phyloP scores from a whole-genome alignment of 1,140 invertebrate species.

The Riptortus pedestris region DNA sequence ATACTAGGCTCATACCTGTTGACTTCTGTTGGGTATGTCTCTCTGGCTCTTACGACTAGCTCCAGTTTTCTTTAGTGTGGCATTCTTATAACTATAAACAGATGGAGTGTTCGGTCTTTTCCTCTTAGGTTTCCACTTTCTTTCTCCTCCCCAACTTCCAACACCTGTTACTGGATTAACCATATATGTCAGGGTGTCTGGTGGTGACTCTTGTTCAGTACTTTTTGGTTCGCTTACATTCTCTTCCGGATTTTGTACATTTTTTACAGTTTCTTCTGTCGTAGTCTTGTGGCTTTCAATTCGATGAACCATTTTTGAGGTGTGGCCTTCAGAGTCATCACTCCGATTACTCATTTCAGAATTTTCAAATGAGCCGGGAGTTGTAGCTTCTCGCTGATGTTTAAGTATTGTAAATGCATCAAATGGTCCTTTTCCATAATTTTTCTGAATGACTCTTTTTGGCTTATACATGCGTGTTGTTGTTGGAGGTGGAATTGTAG shows the following conservation, averaged over 20 bases:
- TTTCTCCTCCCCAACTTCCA: conserved; percentile 29
- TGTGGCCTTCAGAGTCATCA: not conserved
- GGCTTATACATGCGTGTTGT: conserved; percentile 30
- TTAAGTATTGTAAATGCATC: conserved; percentile 26
- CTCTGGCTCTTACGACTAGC: not conserved
- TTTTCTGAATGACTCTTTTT: conserved; percentile 27
- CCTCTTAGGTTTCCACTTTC: not conserved
- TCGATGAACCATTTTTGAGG: not conserved
- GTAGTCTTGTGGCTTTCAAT: not conserved
- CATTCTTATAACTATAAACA: not conserved
- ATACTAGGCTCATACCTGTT: conserved; percentile 2
- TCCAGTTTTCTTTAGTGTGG: not conserved
- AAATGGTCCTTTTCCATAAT: conserved; percentile 17
- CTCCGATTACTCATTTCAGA: too few relatives aligned
- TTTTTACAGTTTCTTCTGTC: not conserved
- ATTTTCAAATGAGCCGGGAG: not conserved
- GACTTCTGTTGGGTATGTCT: not conserved
- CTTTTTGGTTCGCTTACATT: not conserved
- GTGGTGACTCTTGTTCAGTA: not conserved
- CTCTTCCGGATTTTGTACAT: not conserved
- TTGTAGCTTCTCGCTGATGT: not conserved
- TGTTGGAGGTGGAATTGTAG: conserved; percentile 20
- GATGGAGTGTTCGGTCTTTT: not conserved
- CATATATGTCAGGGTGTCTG: not conserved
- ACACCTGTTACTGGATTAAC: conserved; percentile 28